Evolutionary conservation across 2,888 invertebrate species (phyloP).

Genomic region (Aphidoletes aphidimyza): DNA sequence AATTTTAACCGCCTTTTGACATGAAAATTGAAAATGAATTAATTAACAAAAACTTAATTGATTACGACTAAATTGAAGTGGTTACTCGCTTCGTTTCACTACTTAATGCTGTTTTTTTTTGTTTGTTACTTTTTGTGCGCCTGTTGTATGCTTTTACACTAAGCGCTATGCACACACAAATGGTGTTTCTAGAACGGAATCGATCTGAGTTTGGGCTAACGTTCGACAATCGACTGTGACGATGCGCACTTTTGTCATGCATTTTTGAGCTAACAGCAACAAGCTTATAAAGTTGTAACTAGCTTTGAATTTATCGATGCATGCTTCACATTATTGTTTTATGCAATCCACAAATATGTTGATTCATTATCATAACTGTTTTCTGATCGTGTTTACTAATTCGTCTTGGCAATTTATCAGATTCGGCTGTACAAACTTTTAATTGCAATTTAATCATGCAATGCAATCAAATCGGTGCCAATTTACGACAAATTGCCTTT

Average conservation of each 20-base stretch:
- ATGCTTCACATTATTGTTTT: neutral
- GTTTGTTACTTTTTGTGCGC: no score
- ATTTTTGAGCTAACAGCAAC: neutral
- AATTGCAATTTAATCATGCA: constrained; percentile 41
- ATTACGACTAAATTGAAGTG: no score
- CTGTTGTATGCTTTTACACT: no score
- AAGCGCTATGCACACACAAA: no score
- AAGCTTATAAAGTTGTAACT: neutral
- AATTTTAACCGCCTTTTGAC: no score
- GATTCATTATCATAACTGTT: constrained; percentile 47
- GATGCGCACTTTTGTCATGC: no score
- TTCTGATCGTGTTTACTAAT: constrained; percentile 47
- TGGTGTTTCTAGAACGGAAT: neutral
- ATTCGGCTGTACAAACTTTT: constrained; percentile 9
- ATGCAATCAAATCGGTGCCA: constrained; percentile 42
- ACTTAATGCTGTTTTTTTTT: no score
- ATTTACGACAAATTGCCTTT: neutral
- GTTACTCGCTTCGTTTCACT: no score
- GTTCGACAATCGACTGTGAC: no score
- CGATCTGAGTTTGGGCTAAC: neutral
- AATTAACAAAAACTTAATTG: neutral
- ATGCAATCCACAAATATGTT: neutral
- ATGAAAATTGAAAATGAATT: no score
- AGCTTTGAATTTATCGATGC: no score
- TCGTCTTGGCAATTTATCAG: constrained; percentile 50